Conservation (phyloP, 2,888 invertebrate genomes). For the Horisme vitalbata region DNA sequence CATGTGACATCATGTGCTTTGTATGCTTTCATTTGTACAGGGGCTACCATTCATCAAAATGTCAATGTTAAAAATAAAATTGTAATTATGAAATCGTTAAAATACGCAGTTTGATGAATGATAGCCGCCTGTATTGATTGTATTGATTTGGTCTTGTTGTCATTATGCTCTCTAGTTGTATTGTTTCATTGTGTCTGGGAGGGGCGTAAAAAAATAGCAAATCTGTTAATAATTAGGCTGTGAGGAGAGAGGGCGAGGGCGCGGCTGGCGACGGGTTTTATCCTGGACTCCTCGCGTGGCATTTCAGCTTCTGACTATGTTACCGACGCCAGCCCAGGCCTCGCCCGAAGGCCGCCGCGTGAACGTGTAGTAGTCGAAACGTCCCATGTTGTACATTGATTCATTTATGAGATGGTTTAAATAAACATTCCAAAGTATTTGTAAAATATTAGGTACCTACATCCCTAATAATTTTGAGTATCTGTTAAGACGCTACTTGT, state of each 20-base stretch:
- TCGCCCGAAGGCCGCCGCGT: slow-evolving; percentile 13
- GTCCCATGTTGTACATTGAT: slow-evolving; percentile 57
- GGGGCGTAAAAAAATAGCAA: slow-evolving; percentile 75
- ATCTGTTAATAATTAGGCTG: slow-evolving; percentile 54
- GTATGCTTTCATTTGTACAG: slow-evolving; percentile 12
- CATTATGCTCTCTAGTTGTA: slow-evolving; percentile 32
- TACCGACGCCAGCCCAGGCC: slow-evolving; percentile 13
- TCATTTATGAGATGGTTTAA: slow-evolving; percentile 76
- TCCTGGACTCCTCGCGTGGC: slow-evolving; percentile 49
- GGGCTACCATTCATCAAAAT: slow-evolving; percentile 22
- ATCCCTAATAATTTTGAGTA: slow-evolving; percentile 81
- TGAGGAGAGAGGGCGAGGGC: slow-evolving; percentile 40
- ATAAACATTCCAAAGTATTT: slow-evolving; percentile 83
- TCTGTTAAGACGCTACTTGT: slow-evolving; percentile 83
- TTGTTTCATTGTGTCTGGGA: slow-evolving; percentile 28
- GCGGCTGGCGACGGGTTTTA: slow-evolving; percentile 51
- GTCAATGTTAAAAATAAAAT: slow-evolving; percentile 27
- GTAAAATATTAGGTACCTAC: slow-evolving; percentile 78
- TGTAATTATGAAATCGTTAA: slow-evolving; percentile 26
- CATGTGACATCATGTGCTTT: slow-evolving; percentile 17
- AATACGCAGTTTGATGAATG: slow-evolving; percentile 28
- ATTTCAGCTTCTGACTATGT: slow-evolving; percentile 28
- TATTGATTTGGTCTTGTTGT: slow-evolving; percentile 21
- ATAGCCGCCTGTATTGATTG: slow-evolving; percentile 14
- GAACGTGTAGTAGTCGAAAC: slow-evolving; percentile 33